Conservation (phyloP, 2,888 invertebrate genomes). For the Cerastis rubricosa region DNA sequence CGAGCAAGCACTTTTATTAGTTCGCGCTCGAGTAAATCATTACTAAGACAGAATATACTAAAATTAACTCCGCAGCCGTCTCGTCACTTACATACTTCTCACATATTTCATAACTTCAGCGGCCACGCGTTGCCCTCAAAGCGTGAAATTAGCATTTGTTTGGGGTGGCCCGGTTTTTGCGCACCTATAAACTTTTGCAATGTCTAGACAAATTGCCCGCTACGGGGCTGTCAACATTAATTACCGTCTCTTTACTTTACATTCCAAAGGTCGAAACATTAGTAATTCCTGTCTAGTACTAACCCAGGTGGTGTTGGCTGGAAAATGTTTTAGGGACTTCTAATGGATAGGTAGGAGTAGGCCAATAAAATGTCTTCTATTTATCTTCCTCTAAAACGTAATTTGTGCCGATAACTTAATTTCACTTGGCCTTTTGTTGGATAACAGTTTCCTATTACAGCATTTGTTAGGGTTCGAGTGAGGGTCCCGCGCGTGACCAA, state of each 20-base stretch:
- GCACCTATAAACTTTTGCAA: conserved; percentile 53
- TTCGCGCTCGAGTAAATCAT: conserved; percentile 29
- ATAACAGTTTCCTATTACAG: conserved; percentile 68
- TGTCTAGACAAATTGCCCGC: conserved; percentile 48
- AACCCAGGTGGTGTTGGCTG: conserved; percentile 21
- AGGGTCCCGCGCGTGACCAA: conserved; percentile 74
- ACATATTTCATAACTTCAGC: conserved; percentile 56
- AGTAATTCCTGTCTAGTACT: conserved; percentile 38
- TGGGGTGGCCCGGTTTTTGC: conserved; percentile 52
- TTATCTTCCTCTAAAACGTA: conserved; percentile 64
- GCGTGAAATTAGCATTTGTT: conserved; percentile 68
- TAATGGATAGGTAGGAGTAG: conserved; percentile 22
- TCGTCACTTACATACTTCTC: conserved; percentile 46
- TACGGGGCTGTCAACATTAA: conserved; percentile 52
- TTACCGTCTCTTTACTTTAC: conserved; percentile 51
- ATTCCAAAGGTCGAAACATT: conserved; percentile 47
- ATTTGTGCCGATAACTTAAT: conserved; percentile 67
- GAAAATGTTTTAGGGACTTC: conserved; percentile 29
- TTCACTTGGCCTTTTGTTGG: conserved; percentile 66
- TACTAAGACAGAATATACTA: conserved; percentile 26
- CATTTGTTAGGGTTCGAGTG: conserved; percentile 65
- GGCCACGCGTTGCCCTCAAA: conserved; percentile 52
- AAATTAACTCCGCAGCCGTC: conserved; percentile 33
- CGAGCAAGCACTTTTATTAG: conserved; percentile 36
- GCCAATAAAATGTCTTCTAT: conserved; percentile 57